Conservation (phyloP, 1,140 invertebrate genomes). For the Carposina sasakii region DNA sequence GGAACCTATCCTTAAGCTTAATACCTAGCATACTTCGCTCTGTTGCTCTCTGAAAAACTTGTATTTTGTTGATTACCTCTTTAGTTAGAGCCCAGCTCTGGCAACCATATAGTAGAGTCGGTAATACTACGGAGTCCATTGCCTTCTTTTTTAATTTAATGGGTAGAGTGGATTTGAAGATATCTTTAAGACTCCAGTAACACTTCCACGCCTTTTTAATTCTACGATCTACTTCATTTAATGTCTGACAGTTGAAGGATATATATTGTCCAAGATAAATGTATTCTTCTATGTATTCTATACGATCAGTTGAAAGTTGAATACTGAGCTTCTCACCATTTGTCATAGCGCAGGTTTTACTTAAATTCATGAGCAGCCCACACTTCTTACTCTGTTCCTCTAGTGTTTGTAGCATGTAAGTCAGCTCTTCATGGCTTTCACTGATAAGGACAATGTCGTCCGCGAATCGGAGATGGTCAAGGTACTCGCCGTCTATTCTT, state of each 20-base stretch:
- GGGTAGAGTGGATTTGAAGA: not conserved
- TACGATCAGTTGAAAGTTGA: no score
- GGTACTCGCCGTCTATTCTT: no score
- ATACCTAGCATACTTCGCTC: conserved; percentile 2
- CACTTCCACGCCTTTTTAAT: not conserved
- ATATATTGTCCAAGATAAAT: not conserved
- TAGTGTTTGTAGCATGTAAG: no score
- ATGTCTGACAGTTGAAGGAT: not conserved
- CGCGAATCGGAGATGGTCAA: no score
- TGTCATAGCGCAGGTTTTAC: no score
- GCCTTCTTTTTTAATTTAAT: not conserved
- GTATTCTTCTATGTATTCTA: no score
- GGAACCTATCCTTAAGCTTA: not conserved
- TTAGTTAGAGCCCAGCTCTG: not conserved
- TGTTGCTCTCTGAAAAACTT: conserved; percentile 4
- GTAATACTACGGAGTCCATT: not conserved
- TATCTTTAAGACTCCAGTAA: not conserved
- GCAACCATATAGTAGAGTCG: conserved; percentile 2
- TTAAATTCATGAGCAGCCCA: no score
- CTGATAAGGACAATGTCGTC: no score
- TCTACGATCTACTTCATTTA: not conserved
- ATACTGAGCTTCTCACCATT: no score
- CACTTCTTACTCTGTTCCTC: no score
- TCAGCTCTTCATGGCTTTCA: no score
- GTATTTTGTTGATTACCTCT: not conserved